Conservation (phyloP, 2,113 vertebrate genomes). For the Cottus gobio region DNA sequence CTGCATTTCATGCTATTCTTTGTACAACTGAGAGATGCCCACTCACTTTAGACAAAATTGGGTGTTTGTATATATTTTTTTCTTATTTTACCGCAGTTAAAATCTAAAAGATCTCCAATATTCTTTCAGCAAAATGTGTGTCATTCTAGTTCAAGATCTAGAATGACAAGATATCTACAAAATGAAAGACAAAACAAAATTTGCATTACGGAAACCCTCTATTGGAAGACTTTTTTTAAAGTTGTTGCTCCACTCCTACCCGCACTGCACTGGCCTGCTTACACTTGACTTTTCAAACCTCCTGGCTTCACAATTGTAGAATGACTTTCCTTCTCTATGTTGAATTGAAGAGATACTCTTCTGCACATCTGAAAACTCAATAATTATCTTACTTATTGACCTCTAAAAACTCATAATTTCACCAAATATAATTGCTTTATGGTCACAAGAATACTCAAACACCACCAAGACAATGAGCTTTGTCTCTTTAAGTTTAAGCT, state of each 20-base stretch:
- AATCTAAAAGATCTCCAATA: background rate
- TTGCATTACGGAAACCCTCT: background rate
- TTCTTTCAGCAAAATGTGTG: background rate
- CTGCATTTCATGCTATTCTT: slow-evolving; percentile 77
- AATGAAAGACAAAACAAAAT: background rate
- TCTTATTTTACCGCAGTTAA: background rate
- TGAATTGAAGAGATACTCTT: background rate
- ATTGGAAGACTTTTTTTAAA: background rate
- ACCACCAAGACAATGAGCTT: background rate
- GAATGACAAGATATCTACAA: background rate
- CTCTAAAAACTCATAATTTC: background rate
- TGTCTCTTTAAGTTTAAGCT: no score
- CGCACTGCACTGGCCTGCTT: background rate
- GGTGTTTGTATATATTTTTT: slow-evolving; percentile 1
- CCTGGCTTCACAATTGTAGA: background rate
- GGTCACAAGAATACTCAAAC: background rate
- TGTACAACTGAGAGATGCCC: slow-evolving; percentile 62
- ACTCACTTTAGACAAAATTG: slow-evolving; percentile 53
- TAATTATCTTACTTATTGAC: background rate
- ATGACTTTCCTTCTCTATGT: background rate
- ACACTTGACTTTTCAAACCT: slow-evolving; percentile 8
- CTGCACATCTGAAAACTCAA: background rate
- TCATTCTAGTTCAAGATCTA: no score
- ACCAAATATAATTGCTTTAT: background rate
- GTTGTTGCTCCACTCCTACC: background rate